Percentiles rank a stretch among this genome's conserved stretches.
Evolutionary conservation across 2,797 vertebrate genomes (phyloP).

Genomic region (Cyprinodon diabolis): DNA sequence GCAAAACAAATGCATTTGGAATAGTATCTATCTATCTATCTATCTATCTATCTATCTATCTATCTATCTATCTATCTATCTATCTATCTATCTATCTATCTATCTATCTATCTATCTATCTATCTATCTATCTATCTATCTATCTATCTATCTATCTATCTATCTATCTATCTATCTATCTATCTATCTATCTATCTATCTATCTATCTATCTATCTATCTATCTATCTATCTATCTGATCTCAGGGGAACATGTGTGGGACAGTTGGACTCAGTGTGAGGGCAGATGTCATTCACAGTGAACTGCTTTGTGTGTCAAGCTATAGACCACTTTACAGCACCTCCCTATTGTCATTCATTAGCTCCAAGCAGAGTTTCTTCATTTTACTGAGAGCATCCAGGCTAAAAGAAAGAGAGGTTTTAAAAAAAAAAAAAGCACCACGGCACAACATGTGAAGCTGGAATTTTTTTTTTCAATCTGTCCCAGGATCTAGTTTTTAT

Average conservation of each 20-base stretch:
- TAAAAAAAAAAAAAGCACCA: neutral
- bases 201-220: conserved; percentile 39
- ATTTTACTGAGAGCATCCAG: conserved; percentile 47
- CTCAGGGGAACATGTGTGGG: conserved; percentile 60
- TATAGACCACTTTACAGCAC: conserved; percentile 80
- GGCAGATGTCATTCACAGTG: conserved; percentile 84
- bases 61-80: conserved; percentile 34
- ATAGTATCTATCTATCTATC: conserved; percentile 7
- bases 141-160: conserved; percentile 30
- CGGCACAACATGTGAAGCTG: conserved; percentile 2
- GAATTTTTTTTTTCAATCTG: neutral
- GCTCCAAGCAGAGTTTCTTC: conserved; percentile 69
- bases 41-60: conserved; percentile 39
- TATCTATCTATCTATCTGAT: conserved; percentile 36
- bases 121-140: conserved; percentile 26
- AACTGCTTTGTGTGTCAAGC: conserved; percentile 78
- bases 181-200: conserved; percentile 32
- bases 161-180: conserved; percentile 25
- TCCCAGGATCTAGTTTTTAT: neutral
- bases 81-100: conserved; percentile 36
- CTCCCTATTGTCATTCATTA: conserved; percentile 87
- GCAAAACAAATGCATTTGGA: neutral
- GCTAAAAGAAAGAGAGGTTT: neutral
- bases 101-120: conserved; percentile 35
- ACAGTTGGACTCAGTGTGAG: conserved; percentile 79